Evolutionary conservation across 1,140 invertebrate species (phyloP), one percentile per base, ranked within the genome.

Genomic region (Agrypnia vestita): DNA sequence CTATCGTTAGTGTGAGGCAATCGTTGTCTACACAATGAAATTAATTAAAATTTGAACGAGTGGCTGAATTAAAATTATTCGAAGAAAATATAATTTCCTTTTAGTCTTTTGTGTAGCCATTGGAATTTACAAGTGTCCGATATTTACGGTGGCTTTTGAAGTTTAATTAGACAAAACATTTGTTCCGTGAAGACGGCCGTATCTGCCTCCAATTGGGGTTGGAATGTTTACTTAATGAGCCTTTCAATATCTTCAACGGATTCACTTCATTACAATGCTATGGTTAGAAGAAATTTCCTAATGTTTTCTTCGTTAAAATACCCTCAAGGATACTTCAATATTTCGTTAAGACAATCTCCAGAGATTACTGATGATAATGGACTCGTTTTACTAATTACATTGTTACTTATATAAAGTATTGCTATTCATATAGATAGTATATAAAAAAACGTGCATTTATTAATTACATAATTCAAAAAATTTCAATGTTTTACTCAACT

Each of bases 21-120:
- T 74, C 53, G 35, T 55, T 56, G 71, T 74, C 71, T 74, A 56
- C 53, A 19, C 71, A 43, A 25, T n/a, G 25, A 74, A 74, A 74
- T 74, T 74, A 74, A 74, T 74, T 74, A 74, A 74, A 74, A 56
- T 17, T n/a, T 55, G 43, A 71, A 35, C 61, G 43, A 53, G 43
- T 74, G 15, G n/a, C 47, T 11, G 47, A 12, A 25, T 56, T 43
- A 56, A 56, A 55, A 13, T 19, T 53, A 73, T 71, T 55, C 4
- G 19, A 21, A 47, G 47, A 49, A 73, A 73, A 73, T 55, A 73
- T 73, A 7, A 73, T 73, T 73, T 55, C 69, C 15, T 55, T 72
- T 49, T 72, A 12, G 15, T 47, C 69, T 73, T 72, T 73, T 73
- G 69, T 55, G 51, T 73, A 55, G 12, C 49, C 17, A 73, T 21